These are phyloP conservation scores for Dicyrtomina minuta DNA, from an alignment of 2,888 invertebrate species.

Conservation along the genomic window DNA sequence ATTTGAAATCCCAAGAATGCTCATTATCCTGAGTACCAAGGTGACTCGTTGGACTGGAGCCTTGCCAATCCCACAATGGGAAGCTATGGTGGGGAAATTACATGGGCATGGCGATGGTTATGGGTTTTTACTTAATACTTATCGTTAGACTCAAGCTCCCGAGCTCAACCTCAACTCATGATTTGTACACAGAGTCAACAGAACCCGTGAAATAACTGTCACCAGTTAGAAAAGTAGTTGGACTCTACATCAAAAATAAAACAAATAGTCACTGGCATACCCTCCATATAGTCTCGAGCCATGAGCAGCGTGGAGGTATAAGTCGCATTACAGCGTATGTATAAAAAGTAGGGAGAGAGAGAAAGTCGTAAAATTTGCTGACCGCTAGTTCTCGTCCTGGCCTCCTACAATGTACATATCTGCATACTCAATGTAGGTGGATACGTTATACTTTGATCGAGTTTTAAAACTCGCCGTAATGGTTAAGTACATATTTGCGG, in stretches of 20 bases:
- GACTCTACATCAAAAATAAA: not conserved
- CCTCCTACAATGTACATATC: no score
- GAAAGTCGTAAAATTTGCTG: slow-evolving; percentile 23
- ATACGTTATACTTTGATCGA: slow-evolving; percentile 19
- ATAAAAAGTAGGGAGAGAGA: not conserved
- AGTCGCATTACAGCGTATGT: not conserved
- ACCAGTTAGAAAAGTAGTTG: not conserved
- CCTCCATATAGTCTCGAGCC: not conserved
- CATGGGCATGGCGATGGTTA: no score
- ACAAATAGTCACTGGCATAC: not conserved
- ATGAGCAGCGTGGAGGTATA: slow-evolving; percentile 1
- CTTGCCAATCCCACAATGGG: no score
- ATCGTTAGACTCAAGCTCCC: not conserved
- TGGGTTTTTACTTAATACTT: not conserved
- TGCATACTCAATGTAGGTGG: slow-evolving; percentile 9
- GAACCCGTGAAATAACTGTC: not conserved
- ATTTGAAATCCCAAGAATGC: slow-evolving; percentile 47
- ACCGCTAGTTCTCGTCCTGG: no score
- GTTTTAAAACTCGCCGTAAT: slow-evolving; percentile 3
- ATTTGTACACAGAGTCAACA: slow-evolving; percentile 5
- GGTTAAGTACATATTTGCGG: slow-evolving; percentile 22
- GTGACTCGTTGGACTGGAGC: slow-evolving; percentile 16
- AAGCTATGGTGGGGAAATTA: not conserved
- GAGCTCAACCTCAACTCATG: slow-evolving; percentile 10
- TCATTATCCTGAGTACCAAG: slow-evolving; percentile 52